Conservation (phyloP, 1,140 invertebrate genomes). For the Notospermus geniculatus region DNA sequence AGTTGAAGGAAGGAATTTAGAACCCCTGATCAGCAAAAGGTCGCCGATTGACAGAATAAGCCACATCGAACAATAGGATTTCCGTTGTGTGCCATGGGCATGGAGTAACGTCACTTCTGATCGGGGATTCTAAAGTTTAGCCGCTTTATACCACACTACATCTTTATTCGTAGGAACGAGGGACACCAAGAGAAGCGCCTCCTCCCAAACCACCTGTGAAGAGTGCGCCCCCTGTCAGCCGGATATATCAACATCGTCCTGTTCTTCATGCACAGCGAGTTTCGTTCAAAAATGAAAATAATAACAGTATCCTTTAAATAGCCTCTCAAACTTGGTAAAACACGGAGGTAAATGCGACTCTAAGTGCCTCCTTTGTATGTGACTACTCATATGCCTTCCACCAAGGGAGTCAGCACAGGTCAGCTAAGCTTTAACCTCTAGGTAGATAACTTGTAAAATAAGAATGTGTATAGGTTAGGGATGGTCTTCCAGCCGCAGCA, state of each 20-base stretch:
- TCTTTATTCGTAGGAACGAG: constrained; percentile 6
- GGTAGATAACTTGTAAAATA: no score
- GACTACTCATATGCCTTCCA: no score
- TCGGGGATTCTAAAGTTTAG: neutral
- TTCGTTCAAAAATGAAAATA: constrained; percentile 48
- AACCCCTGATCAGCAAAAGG: neutral
- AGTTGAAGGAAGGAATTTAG: neutral
- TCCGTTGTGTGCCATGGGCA: no score
- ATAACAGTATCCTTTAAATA: constrained; percentile 50
- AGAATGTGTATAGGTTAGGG: no score
- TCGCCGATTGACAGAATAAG: no score
- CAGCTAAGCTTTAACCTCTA: no score
- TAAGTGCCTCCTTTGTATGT: no score
- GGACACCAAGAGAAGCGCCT: constrained; percentile 43
- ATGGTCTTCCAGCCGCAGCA: no score
- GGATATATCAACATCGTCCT: constrained; percentile 43
- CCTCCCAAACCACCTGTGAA: constrained; percentile 55
- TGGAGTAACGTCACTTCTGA: neutral
- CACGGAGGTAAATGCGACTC: no score
- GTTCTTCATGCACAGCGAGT: constrained; percentile 48
- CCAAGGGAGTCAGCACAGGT: no score
- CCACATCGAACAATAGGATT: no score
- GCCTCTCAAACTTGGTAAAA: no score
- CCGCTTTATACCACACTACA: neutral
- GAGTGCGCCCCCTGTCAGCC: constrained; percentile 51